phyloP scores from a whole-genome alignment of 2,797 vertebrate genomes.

The Sebastolobus altivelis region DNA sequence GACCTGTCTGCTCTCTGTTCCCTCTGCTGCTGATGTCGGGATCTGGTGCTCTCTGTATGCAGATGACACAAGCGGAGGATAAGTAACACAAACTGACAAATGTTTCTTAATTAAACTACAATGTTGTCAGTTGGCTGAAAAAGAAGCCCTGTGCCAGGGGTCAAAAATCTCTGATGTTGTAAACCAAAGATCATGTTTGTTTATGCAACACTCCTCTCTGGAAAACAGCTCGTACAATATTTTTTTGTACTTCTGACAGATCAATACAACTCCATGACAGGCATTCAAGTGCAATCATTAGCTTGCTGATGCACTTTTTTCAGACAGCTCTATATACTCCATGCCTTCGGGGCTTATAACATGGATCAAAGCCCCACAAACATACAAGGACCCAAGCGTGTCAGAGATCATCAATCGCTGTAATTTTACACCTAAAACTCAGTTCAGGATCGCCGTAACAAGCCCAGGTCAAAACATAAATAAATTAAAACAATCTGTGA shows the following conservation, averaged over 20 bases:
- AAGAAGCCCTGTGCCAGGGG: background rate
- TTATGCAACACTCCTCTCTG: background rate
- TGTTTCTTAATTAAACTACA: background rate
- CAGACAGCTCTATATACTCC: background rate
- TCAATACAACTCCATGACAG: conserved; percentile 3
- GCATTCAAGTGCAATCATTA: conserved; percentile 1
- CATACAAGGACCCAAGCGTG: background rate
- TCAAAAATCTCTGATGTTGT: background rate
- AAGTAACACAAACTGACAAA: background rate
- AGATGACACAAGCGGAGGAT: conserved; percentile 19
- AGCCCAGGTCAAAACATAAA: background rate
- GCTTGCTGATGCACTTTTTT: background rate
- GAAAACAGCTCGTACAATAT: conserved; percentile 6
- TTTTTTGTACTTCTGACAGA: background rate
- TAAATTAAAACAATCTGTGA: background rate
- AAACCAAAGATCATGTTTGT: background rate
- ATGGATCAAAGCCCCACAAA: background rate
- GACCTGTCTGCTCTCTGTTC: conserved; percentile 62
- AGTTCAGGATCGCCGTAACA: background rate
- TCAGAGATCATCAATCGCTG: background rate
- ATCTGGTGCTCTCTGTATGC: conserved; percentile 68
- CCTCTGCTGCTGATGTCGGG: conserved; percentile 59
- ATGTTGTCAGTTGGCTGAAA: background rate
- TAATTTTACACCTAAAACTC: background rate
- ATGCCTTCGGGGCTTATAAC: background rate